Evolutionary conservation across 1,140 invertebrate genomes (phyloP), one percentile per base, ranked within the genome.

Genomic region (Drosophila miranda): DNA sequence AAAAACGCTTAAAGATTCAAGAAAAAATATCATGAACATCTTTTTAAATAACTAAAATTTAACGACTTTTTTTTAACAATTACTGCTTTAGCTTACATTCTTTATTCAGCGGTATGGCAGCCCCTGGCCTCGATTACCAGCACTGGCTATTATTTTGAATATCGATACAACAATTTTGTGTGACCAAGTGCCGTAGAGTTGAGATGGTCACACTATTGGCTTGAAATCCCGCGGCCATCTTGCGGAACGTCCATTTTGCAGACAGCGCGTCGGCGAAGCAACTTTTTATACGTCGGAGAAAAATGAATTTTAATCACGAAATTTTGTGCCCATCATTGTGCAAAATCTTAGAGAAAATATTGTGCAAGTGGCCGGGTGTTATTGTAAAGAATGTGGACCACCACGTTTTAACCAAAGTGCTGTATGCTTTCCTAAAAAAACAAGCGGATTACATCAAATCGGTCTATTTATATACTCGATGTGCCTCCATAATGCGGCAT

Each of bases 321-420:
- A 28, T 30, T 30, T 8, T 13, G 16, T 3, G 11, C 1, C 30
- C 6, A 16, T 28, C 30, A 52, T 11, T 34, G 11, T 21, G 11
- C 0, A 26, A 0, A 16, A 2, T 13, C 26, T 28, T 3, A 11
- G 6, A 19, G 66, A 4, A 30, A 11, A 0, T 8, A 60, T 7
- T 0, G 1, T 34, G 34, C 19, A 48, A 95, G 94, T 96, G 96
- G 95, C 95, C 16, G 16, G 96, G 95, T 66, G 94, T 96, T 56
- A 97, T 96, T 42, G 94, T 99, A 38, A 99, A 99, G 92, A 99
- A 99, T 93, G 98, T 99, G 81, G 97, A 99, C 92, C 98, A 99
- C 92, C 96, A 98, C 92, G 96, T 98, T 90, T 97, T 99, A 90
- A 98, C 98, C 49, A 96, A 96, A 92, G 96, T 96, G 55, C 96